Evolutionary conservation across 1,140 invertebrate species (phyloP).

Genomic region (Saccostrea echinata): DNA sequence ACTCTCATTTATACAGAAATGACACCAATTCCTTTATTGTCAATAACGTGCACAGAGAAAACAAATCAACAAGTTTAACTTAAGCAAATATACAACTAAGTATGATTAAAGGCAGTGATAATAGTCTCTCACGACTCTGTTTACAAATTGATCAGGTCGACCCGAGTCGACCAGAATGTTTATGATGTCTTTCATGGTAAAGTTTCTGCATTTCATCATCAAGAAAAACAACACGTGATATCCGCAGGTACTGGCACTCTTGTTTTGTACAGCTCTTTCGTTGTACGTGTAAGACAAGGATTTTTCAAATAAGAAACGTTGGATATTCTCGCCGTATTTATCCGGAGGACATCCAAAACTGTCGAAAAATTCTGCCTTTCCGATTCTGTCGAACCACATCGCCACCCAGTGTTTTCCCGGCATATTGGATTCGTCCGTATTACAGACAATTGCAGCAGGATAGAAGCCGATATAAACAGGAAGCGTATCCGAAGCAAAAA

Average conservation of each 20-base stretch:
- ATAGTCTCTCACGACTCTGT: background rate
- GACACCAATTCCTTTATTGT: background rate
- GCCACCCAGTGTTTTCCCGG: slow-evolving; percentile 49
- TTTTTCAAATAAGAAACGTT: background rate
- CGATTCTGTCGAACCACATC: slow-evolving; percentile 17
- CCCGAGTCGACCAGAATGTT: background rate
- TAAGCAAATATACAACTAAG: background rate
- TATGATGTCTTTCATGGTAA: slow-evolving; percentile 8
- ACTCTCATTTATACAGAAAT: background rate
- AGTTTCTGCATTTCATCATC: background rate
- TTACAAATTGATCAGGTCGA: background rate
- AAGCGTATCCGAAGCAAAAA: slow-evolving; percentile 41
- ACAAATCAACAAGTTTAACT: background rate
- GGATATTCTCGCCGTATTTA: background rate
- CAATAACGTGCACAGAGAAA: background rate
- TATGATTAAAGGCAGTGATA: background rate
- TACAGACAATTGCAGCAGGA: slow-evolving; percentile 40
- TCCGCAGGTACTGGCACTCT: slow-evolving; percentile 30
- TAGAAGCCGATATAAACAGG: background rate
- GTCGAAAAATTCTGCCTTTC: slow-evolving; percentile 47
- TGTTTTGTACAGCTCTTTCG: background rate
- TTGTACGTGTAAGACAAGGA: background rate
- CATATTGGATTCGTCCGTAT: slow-evolving; percentile 28
- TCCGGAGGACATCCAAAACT: slow-evolving; percentile 44
- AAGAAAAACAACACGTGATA: slow-evolving; percentile 34